Conservation (phyloP, 1,140 invertebrate genomes). For the Heliconius hewitsoni region DNA sequence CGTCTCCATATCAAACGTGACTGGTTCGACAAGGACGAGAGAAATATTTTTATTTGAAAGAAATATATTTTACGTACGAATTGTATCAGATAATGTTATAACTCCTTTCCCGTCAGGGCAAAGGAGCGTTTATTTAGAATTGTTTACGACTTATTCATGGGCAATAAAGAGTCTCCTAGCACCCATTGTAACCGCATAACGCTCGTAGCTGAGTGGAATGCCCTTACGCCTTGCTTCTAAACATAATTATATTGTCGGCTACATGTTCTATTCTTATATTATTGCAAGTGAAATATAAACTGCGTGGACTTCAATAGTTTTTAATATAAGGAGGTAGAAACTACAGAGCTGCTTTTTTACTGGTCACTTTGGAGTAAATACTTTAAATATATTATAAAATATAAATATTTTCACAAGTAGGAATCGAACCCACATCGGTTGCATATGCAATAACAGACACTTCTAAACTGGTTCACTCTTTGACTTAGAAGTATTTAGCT, state of each 20-base stretch:
- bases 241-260: slow-evolving; percentile 28
- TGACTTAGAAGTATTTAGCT: too few species aligned
- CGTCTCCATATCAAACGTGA: background rate
- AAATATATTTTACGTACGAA: background rate
- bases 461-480: background rate
- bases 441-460: background rate
- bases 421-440: background rate
- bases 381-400: too few species aligned
- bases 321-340: background rate
- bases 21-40: slow-evolving; percentile 9
- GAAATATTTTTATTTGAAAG: background rate
- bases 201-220: slow-evolving; percentile 53
- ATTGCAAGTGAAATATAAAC: background rate
- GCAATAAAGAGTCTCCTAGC: slow-evolving; percentile 58
- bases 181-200: slow-evolving; percentile 52
- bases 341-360: too few species aligned
- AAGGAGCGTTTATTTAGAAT: slow-evolving; percentile 61
- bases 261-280: slow-evolving; percentile 19
- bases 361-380: too few species aligned
- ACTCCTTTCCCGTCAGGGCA: slow-evolving; percentile 36
- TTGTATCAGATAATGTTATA: slow-evolving; percentile 38
- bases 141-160: slow-evolving; percentile 64
- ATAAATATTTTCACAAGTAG: too few species aligned
- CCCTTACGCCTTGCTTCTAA: slow-evolving; percentile 42
- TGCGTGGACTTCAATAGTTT: background rate